Base-by-base conservation (phyloP, 2,888 invertebrate genomes). In the Caenorhabditis afra region DNA sequence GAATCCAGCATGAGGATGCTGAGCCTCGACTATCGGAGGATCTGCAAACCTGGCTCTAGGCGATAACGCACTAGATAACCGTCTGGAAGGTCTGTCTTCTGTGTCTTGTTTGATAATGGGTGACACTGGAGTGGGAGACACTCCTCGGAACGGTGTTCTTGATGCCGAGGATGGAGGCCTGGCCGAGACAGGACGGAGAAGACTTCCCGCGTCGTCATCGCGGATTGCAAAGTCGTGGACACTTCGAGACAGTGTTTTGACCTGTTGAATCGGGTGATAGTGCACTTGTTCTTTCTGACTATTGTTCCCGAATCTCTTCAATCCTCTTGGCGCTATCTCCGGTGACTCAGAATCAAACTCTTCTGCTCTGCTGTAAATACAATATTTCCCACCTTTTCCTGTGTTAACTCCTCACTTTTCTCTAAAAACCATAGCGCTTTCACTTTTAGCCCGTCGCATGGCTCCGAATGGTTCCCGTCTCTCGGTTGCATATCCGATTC, bases 391-490 rank as follows among this genome's bases (percentile, higher is more conserved):
- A 18, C 23, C 16, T 29, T 22, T 7, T 29, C 14, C n/a, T n/a
- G n/a, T 44, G n/a, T 23, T 11, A 45, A 39, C 14, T 4, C 22
- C 59, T 8, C 20, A 80, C 80, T 75, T 76, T 37, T 81, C 81
- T 14, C 81, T 64, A 58, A 84, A 76, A 10, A 81, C 61, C 86
- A 86, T 86, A 5, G 86, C 83, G 66, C 82, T 84, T 67, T 87
- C 87, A 65, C 86, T 86, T 61, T 87, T 87, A 1, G 87, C 86
- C 39, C 87, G 74, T 55, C 87, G 68, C 87, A 87, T 87, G n/a
- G 86, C 84, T 47, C 79, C 79, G 20, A 79, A 79, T 22, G 79
- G 79, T 58, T 79, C 79, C 20, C 79, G 66, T 49, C 66, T 55
- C 44, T 79, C 75, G 1, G 81, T 75, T 11, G 81, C 78, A 35